These are phyloP conservation scores for Physocephala rufipes DNA, from an alignment of 2,888 invertebrate species.

Conservation along the genomic window DNA sequence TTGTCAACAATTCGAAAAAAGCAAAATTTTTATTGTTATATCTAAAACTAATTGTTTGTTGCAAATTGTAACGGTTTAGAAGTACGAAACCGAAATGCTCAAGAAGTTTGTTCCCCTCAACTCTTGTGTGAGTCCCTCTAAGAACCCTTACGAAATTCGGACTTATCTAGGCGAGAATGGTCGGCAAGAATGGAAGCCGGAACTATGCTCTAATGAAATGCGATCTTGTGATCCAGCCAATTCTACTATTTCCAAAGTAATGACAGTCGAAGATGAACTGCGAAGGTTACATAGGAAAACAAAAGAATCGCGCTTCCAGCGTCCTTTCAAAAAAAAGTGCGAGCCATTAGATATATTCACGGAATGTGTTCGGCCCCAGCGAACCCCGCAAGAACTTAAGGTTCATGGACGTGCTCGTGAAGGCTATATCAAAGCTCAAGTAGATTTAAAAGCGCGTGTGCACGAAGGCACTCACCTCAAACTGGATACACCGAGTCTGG, in stretches of 20 bases:
- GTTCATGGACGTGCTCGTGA: slow-evolving; percentile 53
- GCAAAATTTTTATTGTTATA: slow-evolving; percentile 27
- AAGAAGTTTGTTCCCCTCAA: slow-evolving; percentile 59
- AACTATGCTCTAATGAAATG: slow-evolving; percentile 48
- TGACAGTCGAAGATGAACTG: slow-evolving; percentile 59
- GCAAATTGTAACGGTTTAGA: slow-evolving; percentile 14
- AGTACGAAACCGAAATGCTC: slow-evolving; percentile 51
- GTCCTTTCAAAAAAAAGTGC: slow-evolving; percentile 49
- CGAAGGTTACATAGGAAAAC: slow-evolving; percentile 53
- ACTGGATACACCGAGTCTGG: slow-evolving; percentile 43
- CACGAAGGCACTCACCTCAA: slow-evolving; percentile 49
- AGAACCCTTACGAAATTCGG: slow-evolving; percentile 58
- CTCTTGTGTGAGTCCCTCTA: slow-evolving; percentile 51
- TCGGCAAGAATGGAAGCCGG: slow-evolving; percentile 50
- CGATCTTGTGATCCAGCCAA: slow-evolving; percentile 51
- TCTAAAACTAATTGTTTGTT: slow-evolving; percentile 6
- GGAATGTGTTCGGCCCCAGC: slow-evolving; percentile 54
- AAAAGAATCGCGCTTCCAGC: slow-evolving; percentile 52
- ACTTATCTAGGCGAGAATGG: slow-evolving; percentile 56
- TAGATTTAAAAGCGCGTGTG: slow-evolving; percentile 46
- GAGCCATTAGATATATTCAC: slow-evolving; percentile 48
- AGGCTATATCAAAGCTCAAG: slow-evolving; percentile 45
- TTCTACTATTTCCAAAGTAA: slow-evolving; percentile 52
- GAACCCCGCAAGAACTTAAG: slow-evolving; percentile 51
- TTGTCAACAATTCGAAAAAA: slow-evolving; percentile 34